Conservation (phyloP, 64 coral and sea anemone species). For the Platygyra sinensis region DNA sequence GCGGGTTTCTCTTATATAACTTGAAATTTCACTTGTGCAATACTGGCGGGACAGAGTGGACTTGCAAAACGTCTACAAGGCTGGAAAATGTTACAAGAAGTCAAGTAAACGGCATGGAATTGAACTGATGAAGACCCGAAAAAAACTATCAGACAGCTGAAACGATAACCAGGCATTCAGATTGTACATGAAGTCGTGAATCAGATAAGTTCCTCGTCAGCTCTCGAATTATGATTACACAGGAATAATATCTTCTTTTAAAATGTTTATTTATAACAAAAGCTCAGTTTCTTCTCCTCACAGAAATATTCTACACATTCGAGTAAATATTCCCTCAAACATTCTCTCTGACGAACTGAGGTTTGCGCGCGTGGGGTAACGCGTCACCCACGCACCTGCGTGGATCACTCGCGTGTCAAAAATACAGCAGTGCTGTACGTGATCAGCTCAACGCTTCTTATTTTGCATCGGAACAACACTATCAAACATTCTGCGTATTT, state of each 20-base stretch:
- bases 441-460: background rate
- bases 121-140: too few species aligned
- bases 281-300: constrained; percentile 29
- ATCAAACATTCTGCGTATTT: background rate
- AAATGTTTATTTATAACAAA: constrained; percentile 41
- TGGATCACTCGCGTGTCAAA: background rate
- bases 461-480: background rate
- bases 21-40: too few species aligned
- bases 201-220: too few species aligned
- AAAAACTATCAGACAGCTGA: too few species aligned
- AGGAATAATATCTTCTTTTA: constrained; percentile 17
- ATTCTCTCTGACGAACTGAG: background rate
- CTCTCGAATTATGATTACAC: background rate
- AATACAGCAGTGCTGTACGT: background rate
- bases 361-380: background rate
- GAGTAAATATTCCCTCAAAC: background rate
- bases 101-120: too few species aligned
- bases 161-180: too few species aligned
- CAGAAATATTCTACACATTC: background rate
- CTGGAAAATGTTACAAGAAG: too few species aligned
- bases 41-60: too few species aligned
- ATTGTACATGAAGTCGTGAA: too few species aligned
- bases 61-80: too few species aligned
- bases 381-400: background rate
- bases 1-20: background rate